Conservation (phyloP, 2,888 invertebrate genomes). For the Acanthosepion pharaonis region DNA sequence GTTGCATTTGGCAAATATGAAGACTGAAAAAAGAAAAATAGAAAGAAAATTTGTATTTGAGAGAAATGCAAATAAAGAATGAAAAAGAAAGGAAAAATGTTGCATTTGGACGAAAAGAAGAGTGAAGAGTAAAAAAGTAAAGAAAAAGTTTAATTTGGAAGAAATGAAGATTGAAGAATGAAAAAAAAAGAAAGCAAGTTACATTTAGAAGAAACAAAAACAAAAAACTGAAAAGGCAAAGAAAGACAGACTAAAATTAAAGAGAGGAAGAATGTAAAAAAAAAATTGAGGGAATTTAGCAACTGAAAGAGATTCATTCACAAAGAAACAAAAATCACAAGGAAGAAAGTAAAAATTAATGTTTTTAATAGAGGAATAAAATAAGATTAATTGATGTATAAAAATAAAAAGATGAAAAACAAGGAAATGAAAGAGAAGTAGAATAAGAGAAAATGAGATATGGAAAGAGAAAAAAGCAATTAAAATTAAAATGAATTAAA, state of each 20-base stretch:
- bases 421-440: not conserved
- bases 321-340: too few relatives aligned
- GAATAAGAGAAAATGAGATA: not conserved
- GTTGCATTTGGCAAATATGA: too few relatives aligned
- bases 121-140: not conserved
- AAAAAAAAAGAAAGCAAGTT: not conserved
- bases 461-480: not conserved
- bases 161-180: not conserved
- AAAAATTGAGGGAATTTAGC: too few relatives aligned
- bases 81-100: not conserved
- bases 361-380: not conserved
- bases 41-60: not conserved
- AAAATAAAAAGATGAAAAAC: not conserved
- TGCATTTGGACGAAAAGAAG: too few relatives aligned
- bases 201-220: too few relatives aligned
- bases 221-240: too few relatives aligned
- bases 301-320: too few relatives aligned
- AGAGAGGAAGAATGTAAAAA: too few relatives aligned
- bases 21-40: too few relatives aligned
- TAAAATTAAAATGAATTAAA: too few relatives aligned
- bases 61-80: not conserved
- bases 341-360: not conserved
- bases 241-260: too few relatives aligned
- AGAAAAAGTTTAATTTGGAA: not conserved
- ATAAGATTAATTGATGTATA: not conserved